A percentile compares a stretch with the other conserved stretches of the same genome.
Conservation (phyloP, 2,113 vertebrate species). For the Struthio camelus region DNA sequence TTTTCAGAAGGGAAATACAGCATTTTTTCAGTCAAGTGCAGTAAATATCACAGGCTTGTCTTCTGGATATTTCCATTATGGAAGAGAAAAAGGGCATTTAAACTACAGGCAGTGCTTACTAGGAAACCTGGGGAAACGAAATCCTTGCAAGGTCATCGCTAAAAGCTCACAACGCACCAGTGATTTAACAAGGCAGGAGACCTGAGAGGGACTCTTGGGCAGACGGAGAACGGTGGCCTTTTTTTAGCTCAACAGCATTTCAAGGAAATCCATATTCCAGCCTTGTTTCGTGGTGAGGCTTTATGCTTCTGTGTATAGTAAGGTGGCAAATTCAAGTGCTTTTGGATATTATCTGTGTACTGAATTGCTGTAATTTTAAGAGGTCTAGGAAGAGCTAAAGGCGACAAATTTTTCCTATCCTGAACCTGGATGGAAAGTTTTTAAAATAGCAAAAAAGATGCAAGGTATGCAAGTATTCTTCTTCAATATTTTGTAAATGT, state of each 20-base stretch:
- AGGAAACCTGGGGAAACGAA: neutral
- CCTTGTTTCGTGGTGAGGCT: neutral
- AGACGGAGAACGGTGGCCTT: neutral
- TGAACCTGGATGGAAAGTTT: neutral
- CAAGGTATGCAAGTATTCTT: neutral
- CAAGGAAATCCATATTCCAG: neutral
- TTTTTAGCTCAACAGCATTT: neutral
- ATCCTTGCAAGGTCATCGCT: neutral
- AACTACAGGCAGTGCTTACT: neutral
- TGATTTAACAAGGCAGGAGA: neutral
- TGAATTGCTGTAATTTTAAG: neutral
- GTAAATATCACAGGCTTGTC: neutral
- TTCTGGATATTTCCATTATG: neutral
- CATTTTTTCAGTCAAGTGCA: neutral
- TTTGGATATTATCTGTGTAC: neutral
- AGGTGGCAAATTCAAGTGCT: neutral
- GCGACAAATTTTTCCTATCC: neutral
- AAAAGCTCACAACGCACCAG: neutral
- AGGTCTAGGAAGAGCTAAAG: neutral
- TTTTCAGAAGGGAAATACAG: neutral
- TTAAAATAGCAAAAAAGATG: neutral
- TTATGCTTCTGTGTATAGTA: neutral
- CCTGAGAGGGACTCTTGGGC: neutral
- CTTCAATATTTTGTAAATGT: neutral
- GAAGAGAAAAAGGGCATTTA: conserved; percentile 3